Conservation (phyloP, 2,888 invertebrate species). For the Drosophila merina region DNA sequence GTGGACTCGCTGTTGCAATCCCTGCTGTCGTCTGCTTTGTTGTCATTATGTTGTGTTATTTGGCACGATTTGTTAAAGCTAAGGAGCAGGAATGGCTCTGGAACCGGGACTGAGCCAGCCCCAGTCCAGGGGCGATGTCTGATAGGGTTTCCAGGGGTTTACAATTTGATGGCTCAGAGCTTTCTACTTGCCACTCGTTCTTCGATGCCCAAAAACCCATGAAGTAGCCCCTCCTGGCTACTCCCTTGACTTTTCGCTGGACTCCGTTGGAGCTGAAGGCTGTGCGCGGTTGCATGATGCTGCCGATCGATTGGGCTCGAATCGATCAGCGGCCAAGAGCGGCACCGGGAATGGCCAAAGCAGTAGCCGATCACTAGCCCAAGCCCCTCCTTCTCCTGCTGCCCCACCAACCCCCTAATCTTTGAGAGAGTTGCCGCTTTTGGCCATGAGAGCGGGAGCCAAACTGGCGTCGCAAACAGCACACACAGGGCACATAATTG, state of each 20-base stretch:
- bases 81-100: conserved; percentile 49
- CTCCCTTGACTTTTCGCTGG: neutral
- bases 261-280: conserved; percentile 23
- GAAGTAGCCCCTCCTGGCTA: neutral
- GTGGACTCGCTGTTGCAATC: conserved; percentile 61
- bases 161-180: too few relatives aligned
- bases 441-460: conserved; percentile 74
- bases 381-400: conserved; percentile 3
- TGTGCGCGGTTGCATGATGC: conserved; percentile 82
- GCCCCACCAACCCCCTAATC: conserved; percentile 9
- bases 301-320: conserved; percentile 77
- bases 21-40: conserved; percentile 75
- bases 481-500: conserved; percentile 64
- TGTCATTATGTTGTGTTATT: conserved; percentile 81
- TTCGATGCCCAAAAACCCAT: too few relatives aligned
- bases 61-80: conserved; percentile 81
- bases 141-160: conserved; percentile 3
- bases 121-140: conserved; percentile 13
- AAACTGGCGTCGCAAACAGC: conserved; percentile 67
- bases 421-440: conserved; percentile 45
- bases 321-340: conserved; percentile 74
- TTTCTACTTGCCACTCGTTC: too few relatives aligned
- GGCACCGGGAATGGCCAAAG: conserved; percentile 49
- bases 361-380: conserved; percentile 30
- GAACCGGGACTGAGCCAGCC: neutral